Base-by-base conservation (phyloP, 1,140 invertebrate genomes). In the Medauroidea extradentata region DNA sequence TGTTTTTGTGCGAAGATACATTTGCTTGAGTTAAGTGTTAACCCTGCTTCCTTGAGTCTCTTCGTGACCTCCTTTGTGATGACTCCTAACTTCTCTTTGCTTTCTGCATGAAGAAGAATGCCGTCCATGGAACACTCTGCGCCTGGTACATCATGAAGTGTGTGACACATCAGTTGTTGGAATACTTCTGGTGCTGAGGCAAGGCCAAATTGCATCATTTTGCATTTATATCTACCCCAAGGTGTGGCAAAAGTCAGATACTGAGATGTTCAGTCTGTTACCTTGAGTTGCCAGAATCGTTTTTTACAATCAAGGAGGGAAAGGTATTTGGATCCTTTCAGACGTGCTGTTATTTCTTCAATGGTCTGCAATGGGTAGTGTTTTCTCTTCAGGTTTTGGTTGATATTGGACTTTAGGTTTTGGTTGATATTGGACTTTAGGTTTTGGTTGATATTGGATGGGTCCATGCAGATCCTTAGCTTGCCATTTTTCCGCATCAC, bases 141-240 rank as follows among this genome's bases (percentile, higher is more conserved):
- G 11, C 43, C 41, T 18, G 23, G 21, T 18, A 57, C 46, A 9
- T 63, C 65, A 21, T 61, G 56, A 3, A 69, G 27, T 13, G 59
- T 53, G 42, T 62, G 43, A n/a, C 64, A 57, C 53, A 70, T 65
- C 11, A 52, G 46, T 43, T 44, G 46, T 29, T 70, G 69, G 54
- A 73, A 74, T 2, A 68, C 59, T 43, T 67, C 70, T 4, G 64
- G 62, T 25, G 64, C 62, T 16, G 59, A 61, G 27, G 46, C 44
- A 2, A 67, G 50, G 1, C 72, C 70, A 59, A 72, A 68, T 9
- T 70, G 71, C n/a, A 75, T 56, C n/a, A 67, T 44, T 0, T 58
- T 19, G 44, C 64, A 74, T 14, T 61, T 48, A 53, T 67, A 74
- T 38, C 67, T 24, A 2, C 69, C 68, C 51, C 65, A 70, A 9